These are phyloP conservation scores for Acanthurus tractus DNA, from an alignment of 2,797 vertebrate species.

Conservation along the genomic window DNA sequence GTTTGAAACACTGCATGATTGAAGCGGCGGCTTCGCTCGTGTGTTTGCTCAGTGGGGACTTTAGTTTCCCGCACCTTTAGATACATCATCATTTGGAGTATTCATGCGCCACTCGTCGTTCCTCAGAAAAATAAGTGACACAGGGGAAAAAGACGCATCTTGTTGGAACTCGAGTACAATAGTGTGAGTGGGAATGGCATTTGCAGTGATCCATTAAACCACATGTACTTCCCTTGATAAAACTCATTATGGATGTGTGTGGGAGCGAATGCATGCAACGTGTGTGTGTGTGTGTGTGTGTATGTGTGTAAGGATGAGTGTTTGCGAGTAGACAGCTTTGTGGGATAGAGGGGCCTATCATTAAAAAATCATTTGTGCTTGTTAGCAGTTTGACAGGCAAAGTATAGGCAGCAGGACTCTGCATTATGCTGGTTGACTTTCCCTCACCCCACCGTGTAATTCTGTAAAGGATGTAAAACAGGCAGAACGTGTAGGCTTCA, in stretches of 20 bases:
- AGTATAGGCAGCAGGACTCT: constrained; percentile 79
- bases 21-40: constrained; percentile 9
- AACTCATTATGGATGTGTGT: constrained; percentile 72
- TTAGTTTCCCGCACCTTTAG: constrained; percentile 34
- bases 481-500: constrained; percentile 64
- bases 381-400: constrained; percentile 83
- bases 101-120: constrained; percentile 23
- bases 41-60: constrained; percentile 26
- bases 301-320: constrained; percentile 34
- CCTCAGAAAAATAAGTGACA: constrained; percentile 52
- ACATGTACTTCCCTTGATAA: constrained; percentile 77
- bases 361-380: constrained; percentile 85
- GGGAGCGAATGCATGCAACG: constrained; percentile 43
- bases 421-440: constrained; percentile 78
- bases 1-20: constrained; percentile 10
- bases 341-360: constrained; percentile 78
- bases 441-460: constrained; percentile 69
- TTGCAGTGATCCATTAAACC: constrained; percentile 75
- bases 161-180: constrained; percentile 55
- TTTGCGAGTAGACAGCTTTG: constrained; percentile 73
- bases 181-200: constrained; percentile 60
- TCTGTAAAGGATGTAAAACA: constrained; percentile 74
- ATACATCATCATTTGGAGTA: constrained; percentile 48
- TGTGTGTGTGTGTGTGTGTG: constrained; percentile 26
- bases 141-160: constrained; percentile 46